Base-by-base conservation (phyloP, 1,140 invertebrate species). In the Bombyx mandarina region DNA sequence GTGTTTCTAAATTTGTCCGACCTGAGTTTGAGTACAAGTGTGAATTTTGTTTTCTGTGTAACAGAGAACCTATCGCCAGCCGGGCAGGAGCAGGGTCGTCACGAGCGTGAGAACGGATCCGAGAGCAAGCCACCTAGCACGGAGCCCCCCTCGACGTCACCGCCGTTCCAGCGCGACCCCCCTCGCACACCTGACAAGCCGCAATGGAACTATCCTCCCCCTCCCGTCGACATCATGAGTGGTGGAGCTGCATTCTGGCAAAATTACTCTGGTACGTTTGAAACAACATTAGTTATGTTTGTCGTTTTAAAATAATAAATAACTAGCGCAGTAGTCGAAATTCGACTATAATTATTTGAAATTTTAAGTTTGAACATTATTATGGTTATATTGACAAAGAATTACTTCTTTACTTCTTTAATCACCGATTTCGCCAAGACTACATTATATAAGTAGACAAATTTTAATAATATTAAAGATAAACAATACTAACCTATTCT, bases 201-300 rank as follows among this genome's bases (percentile, higher is more conserved):
- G 3, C 90, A 90, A 43, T 94, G 93, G 93, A 92, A 90, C 67
- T 93, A 93, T 83, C 90, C 90, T 45, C 91, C 92, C n/a, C 93
- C 93, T 54, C 90, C 94, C 45, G 91, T 93, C 63, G 91, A 93
- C 75, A 91, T 94, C 69, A 93, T 94, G 87, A 92, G 91, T 67
- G 93, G 91, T 57, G 92, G 93, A 2, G 93, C 94, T 22, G 93
- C 93, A 44, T 96, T 96, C 82, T 96, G 94, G 94, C 94, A 95
- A 82, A 96, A 95, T 80, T 95, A 96, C 86, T 95, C 94, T 78
- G 94, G 94, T 96, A 74, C 90, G 90, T 85, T 45, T 8, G 10
- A 8, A 8, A n/a, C 47, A 7, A 18, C 8, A 7, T 49, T 18
- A 10, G 7, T 50, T 8, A 2, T 50, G 26, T n/a, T 8, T n/a